Percentiles rank a stretch among this genome's conserved stretches.
Conservation (phyloP, 2,888 invertebrate species). For the Trypoxylon attenuatum region DNA sequence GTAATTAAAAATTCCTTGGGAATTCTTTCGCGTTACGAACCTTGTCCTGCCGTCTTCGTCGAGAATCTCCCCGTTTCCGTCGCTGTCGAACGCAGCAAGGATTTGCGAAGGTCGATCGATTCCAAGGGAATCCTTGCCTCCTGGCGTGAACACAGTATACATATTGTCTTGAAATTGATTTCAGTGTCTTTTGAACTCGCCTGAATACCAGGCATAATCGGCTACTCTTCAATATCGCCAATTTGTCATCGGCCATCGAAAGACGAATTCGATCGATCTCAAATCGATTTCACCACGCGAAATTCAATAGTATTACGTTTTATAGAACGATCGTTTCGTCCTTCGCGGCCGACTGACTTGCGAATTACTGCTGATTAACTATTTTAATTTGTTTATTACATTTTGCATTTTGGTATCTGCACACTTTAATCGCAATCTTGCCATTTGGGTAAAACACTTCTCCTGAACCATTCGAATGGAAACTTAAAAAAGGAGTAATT, state of each 20-base stretch:
- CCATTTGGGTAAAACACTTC: conserved; percentile 60
- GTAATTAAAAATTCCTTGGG: conserved; percentile 51
- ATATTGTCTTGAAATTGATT: conserved; percentile 58
- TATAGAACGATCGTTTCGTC: too few species aligned
- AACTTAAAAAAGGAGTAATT: conserved; percentile 39
- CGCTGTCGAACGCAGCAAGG: conserved; percentile 59
- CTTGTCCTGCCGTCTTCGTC: conserved; percentile 52
- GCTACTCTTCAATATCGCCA: neutral
- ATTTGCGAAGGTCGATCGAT: conserved; percentile 42
- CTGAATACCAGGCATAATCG: neutral
- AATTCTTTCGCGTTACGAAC: conserved; percentile 49
- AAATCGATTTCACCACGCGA: neutral
- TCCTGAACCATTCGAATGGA: conserved; percentile 38
- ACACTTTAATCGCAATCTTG: conserved; percentile 45
- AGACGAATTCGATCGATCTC: neutral
- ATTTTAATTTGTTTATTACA: conserved; percentile 45
- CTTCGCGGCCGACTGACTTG: too few species aligned
- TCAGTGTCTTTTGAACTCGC: conserved; percentile 23
- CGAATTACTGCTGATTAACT: neutral
- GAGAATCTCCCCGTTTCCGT: conserved; percentile 61
- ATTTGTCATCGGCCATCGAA: neutral
- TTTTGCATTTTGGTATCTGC: conserved; percentile 35
- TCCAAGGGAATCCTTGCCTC: conserved; percentile 49
- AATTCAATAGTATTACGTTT: too few species aligned
- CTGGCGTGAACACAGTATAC: conserved; percentile 59